Percentiles rank a stretch among this genome's conserved stretches.
Evolutionary conservation across 1,140 invertebrate species (phyloP).

Genomic region (Alviniconcha marisindica): DNA sequence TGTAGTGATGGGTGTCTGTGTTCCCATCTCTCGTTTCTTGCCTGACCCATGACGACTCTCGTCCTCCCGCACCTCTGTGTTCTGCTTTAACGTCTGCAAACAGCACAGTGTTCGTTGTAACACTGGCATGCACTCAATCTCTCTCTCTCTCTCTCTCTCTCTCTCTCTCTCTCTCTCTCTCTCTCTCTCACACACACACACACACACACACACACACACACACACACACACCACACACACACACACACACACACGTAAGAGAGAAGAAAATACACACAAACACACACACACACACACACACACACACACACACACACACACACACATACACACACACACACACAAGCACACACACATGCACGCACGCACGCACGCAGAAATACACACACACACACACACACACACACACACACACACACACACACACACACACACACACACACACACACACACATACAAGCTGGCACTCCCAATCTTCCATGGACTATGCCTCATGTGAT

Average conservation of each 20-base stretch:
- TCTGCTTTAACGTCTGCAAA: constrained; percentile 94
- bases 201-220: constrained; percentile 14
- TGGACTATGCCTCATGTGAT: too few species aligned
- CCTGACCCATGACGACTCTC: constrained; percentile 50
- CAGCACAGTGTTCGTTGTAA: neutral
- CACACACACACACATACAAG: too few species aligned
- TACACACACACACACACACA: constrained; percentile 10
- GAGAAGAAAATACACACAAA: too few species aligned
- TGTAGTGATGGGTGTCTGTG: constrained; percentile 80
- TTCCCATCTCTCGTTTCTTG: constrained; percentile 81
- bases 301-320: neutral
- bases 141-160: too few species aligned
- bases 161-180: too few species aligned
- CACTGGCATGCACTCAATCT: too few species aligned
- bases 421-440: neutral
- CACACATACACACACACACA: neutral
- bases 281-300: too few species aligned
- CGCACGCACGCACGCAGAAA: neutral
- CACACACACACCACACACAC: neutral
- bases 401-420: constrained; percentile 13
- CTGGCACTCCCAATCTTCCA: too few species aligned
- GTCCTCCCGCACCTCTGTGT: constrained; percentile 86
- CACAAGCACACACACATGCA: neutral
- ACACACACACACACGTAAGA: constrained; percentile 7
- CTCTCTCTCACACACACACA: constrained; percentile 4